Evolutionary conservation across 2,113 vertebrate species (phyloP).

Genomic region (Boleophthalmus pectinirostris): DNA sequence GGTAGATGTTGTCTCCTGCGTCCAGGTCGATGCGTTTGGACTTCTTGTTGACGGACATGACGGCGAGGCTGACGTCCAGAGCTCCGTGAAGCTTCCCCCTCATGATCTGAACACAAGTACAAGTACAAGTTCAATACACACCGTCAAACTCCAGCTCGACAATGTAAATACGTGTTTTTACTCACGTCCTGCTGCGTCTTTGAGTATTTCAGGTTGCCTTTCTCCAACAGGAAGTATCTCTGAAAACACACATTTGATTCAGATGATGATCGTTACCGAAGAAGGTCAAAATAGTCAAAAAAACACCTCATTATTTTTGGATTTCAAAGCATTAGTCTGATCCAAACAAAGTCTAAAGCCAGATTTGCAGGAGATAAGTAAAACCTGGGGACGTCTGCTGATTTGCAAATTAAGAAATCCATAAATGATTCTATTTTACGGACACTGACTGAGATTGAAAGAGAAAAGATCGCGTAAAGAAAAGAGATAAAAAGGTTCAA

Average conservation of each 20-base stretch:
- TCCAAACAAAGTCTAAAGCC: not conserved
- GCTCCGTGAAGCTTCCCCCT: conserved; percentile 89
- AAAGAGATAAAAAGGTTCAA: too few relatives aligned
- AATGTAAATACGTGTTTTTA: conserved; percentile 18
- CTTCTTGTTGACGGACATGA: conserved; percentile 94
- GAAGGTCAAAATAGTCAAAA: too few relatives aligned
- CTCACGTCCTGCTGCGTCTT: conserved; percentile 90
- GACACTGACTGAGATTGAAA: too few relatives aligned
- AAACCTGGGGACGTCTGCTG: too few relatives aligned
- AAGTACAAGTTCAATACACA: not conserved
- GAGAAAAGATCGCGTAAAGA: too few relatives aligned
- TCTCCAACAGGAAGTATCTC: conserved; percentile 91
- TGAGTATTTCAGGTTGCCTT: conserved; percentile 85
- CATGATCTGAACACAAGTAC: conserved; percentile 71
- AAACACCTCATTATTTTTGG: not conserved
- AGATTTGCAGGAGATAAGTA: too few relatives aligned
- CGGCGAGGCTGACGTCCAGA: conserved; percentile 85
- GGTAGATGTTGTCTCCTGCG: conserved; percentile 89
- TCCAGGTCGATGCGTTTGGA: conserved; percentile 90
- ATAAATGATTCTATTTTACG: too few relatives aligned
- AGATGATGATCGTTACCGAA: too few relatives aligned
- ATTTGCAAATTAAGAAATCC: too few relatives aligned
- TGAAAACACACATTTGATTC: conserved; percentile 43
- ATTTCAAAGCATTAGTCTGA: not conserved
- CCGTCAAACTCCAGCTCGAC: not conserved